Evolutionary conservation across 2,113 vertebrate genomes (phyloP).

Genomic region (Neogobius melanostomus): DNA sequence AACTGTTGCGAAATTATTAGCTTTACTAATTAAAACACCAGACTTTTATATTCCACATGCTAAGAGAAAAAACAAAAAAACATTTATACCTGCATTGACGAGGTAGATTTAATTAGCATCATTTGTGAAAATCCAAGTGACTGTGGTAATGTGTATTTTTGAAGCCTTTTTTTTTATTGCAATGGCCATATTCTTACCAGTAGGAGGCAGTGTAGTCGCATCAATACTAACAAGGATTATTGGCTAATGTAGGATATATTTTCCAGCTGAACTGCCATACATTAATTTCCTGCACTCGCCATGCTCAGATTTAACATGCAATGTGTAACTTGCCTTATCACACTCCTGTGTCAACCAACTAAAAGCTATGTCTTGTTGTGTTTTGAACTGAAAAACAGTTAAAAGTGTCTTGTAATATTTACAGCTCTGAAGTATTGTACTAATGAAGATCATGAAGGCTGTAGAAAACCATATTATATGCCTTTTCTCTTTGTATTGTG

Average conservation of each 20-base stretch:
- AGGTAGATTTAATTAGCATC: constrained; percentile 1
- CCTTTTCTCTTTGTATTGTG: constrained; percentile 68
- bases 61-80: neutral
- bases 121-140: constrained; percentile 1
- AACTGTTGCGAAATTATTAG: neutral
- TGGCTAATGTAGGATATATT: neutral
- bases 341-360: constrained; percentile 35
- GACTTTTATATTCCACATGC: constrained; percentile 1
- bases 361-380: constrained; percentile 60
- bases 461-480: constrained; percentile 68
- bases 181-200: neutral
- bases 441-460: constrained; percentile 65
- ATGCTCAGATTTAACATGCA: constrained; percentile 14
- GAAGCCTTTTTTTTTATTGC: neutral
- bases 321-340: constrained; percentile 49
- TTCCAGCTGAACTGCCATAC: constrained; percentile 3
- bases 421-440: constrained; percentile 72
- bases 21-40: constrained; percentile 2
- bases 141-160: constrained; percentile 1
- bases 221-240: neutral
- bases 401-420: constrained; percentile 69
- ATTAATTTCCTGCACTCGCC: neutral
- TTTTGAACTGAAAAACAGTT: constrained; percentile 58
- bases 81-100: neutral
- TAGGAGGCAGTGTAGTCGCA: constrained; percentile 4